phyloP scores from a whole-genome alignment of 2,113 vertebrate genomes.

The Alexandromys fortis region DNA sequence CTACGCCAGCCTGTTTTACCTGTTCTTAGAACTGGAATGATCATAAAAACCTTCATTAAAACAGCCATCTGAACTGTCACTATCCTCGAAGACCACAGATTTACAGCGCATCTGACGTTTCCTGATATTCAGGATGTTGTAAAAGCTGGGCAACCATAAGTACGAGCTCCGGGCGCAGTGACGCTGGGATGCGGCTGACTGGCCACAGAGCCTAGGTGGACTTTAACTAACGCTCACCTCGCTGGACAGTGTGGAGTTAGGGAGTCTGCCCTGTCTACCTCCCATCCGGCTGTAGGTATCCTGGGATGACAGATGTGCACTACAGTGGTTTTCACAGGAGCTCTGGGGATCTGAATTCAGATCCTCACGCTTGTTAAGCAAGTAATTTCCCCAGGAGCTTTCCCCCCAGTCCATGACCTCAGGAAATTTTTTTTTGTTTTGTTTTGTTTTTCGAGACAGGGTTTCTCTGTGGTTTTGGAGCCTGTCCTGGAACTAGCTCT shows the following conservation, averaged over 20 bases:
- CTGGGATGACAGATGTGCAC: not conserved
- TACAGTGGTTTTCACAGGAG: no score
- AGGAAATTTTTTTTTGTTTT: not conserved
- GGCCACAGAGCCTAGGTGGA: not conserved
- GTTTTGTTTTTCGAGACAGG: no score
- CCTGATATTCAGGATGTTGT: not conserved
- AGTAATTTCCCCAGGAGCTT: not conserved
- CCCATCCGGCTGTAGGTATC: no score
- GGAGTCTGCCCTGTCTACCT: not conserved
- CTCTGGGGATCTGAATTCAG: not conserved
- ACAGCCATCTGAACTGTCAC: not conserved
- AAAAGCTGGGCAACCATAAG: not conserved
- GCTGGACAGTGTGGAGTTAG: no score
- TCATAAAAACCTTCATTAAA: slow-evolving; percentile 23
- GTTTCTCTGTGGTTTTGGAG: no score
- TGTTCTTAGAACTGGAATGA: not conserved
- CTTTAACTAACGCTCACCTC: not conserved
- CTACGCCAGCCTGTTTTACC: not conserved
- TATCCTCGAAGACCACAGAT: not conserved
- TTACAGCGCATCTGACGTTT: not conserved
- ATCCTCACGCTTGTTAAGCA: not conserved
- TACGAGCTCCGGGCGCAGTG: not conserved
- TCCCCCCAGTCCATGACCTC: no score
- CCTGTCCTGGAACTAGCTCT: no score
- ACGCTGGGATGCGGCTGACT: not conserved